A percentile compares a stretch with the other conserved stretches of the same genome.
These are phyloP conservation scores for Pedetes capensis DNA, from an alignment of 2,113 vertebrate species.

Conservation along the genomic window DNA sequence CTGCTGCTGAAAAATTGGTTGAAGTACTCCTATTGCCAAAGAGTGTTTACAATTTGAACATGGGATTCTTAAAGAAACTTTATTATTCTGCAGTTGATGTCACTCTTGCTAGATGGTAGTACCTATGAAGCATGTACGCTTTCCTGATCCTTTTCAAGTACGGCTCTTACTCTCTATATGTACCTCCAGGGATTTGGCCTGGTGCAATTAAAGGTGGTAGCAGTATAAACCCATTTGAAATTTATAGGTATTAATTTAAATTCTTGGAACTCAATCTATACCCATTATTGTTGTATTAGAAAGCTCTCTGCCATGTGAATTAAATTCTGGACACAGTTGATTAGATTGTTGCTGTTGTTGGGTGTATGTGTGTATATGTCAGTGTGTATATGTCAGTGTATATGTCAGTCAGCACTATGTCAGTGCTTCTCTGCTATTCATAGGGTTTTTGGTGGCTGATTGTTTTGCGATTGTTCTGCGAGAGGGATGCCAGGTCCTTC, in stretches of 20 bases:
- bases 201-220: neutral
- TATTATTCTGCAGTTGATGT: neutral
- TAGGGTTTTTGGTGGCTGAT: no score
- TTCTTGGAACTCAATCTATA: neutral
- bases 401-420: no score
- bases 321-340: neutral
- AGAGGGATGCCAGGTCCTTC: no score
- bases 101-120: neutral
- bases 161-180: neutral
- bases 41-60: neutral
- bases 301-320: neutral
- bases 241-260: neutral
- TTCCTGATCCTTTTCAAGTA: neutral
- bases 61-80: neutral
- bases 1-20: neutral
- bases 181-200: neutral
- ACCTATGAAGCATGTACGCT: neutral
- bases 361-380: no score
- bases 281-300: neutral
- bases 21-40: neutral
- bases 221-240: neutral
- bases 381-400: no score
- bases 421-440: no score
- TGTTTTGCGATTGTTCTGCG: no score
- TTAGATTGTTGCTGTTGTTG: neutral